Evolutionary conservation across 2,888 invertebrate species (phyloP).

Genomic region (Diaperis boleti): DNA sequence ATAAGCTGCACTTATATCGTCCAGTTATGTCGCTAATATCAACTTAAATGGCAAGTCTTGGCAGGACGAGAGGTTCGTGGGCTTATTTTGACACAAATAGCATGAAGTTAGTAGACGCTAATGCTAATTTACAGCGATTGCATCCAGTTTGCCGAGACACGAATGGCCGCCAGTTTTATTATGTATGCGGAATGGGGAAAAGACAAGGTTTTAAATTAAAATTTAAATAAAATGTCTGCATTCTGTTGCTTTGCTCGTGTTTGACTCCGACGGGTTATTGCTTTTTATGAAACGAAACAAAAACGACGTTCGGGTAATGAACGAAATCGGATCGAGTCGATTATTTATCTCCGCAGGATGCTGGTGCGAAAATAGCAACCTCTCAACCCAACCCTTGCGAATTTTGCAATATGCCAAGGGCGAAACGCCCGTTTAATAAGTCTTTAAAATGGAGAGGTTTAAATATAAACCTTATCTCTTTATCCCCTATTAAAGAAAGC

Average conservation of each 20-base stretch:
- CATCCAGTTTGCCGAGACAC: slow-evolving; percentile 61
- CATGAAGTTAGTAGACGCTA: slow-evolving; percentile 65
- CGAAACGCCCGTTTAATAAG: too few relatives aligned
- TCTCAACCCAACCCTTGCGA: neutral
- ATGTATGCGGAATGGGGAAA: slow-evolving; percentile 60
- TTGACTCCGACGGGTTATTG: slow-evolving; percentile 48
- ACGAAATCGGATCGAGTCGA: slow-evolving; percentile 48
- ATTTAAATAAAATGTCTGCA: slow-evolving; percentile 65
- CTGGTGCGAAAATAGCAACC: neutral
- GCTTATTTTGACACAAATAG: slow-evolving; percentile 65
- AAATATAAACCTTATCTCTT: slow-evolving; percentile 52
- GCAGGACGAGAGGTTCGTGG: slow-evolving; percentile 57
- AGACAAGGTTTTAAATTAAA: slow-evolving; percentile 64
- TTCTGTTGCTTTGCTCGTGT: slow-evolving; percentile 58
- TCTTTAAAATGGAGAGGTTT: slow-evolving; percentile 36
- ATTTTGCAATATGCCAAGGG: slow-evolving; percentile 30
- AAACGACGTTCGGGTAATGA: slow-evolving; percentile 47
- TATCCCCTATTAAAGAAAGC: slow-evolving; percentile 54
- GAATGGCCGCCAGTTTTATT: slow-evolving; percentile 62
- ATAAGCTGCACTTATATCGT: slow-evolving; percentile 47
- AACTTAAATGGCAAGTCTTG: slow-evolving; percentile 42
- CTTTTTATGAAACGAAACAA: slow-evolving; percentile 49
- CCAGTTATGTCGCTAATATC: slow-evolving; percentile 46
- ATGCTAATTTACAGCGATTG: slow-evolving; percentile 67
- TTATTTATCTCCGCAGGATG: too few relatives aligned